phyloP scores from a whole-genome alignment of 1,140 invertebrate species.

The Drosophila mayri region DNA sequence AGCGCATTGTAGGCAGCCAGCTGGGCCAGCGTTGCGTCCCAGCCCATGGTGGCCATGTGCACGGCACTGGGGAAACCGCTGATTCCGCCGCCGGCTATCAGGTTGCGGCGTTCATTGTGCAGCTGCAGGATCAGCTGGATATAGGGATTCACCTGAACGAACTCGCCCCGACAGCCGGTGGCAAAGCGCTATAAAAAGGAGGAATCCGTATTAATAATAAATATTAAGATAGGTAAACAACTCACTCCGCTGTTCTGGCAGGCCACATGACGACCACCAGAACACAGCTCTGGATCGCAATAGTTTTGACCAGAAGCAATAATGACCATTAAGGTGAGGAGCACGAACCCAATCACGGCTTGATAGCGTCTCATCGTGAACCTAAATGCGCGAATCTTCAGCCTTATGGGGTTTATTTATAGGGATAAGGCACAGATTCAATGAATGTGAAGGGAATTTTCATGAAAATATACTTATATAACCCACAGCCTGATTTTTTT shows the following conservation, averaged over 20 bases:
- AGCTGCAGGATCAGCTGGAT: constrained; percentile 54
- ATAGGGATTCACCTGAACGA: constrained; percentile 52
- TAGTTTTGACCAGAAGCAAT: constrained; percentile 46
- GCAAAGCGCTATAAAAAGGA: constrained; percentile 45
- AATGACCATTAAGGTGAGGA: neutral
- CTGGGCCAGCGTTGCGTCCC: constrained; percentile 59
- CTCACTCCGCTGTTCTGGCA: constrained; percentile 70
- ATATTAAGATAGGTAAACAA: too few relatives aligned
- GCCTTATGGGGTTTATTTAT: constrained; percentile 3
- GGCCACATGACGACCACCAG: constrained; percentile 57
- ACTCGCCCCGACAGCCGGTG: constrained; percentile 60
- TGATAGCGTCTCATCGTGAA: neutral
- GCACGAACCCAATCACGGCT: neutral
- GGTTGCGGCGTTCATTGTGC: constrained; percentile 68
- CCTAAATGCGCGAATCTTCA: neutral
- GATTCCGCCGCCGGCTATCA: constrained; percentile 60
- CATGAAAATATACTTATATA: neutral
- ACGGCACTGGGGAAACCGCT: constrained; percentile 58
- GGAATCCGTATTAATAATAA: too few relatives aligned
- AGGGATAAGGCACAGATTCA: neutral
- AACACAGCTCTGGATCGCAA: constrained; percentile 62
- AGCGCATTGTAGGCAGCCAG: constrained; percentile 68
- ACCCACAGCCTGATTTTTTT: neutral
- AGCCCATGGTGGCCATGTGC: constrained; percentile 70
- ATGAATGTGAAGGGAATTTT: constrained; percentile 9